These are phyloP conservation scores for Herpailurus yagouaroundi DNA, from an alignment of 2,113 vertebrate genomes.

Conservation along the genomic window DNA sequence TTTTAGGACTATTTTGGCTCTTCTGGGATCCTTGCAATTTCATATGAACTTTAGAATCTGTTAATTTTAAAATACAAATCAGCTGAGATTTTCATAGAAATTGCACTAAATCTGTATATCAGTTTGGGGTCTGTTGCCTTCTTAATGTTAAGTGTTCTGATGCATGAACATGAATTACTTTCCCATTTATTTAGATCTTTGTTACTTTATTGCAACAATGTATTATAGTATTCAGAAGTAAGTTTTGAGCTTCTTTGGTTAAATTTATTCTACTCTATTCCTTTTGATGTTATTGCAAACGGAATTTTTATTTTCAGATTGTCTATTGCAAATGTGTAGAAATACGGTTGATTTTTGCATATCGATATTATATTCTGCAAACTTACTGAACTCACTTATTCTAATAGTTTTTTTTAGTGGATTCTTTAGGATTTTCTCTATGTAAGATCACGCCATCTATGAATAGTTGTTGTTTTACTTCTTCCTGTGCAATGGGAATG, in stretches of 20 bases:
- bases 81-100: neutral
- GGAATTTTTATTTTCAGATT: neutral
- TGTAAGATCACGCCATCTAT: neutral
- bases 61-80: neutral
- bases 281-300: constrained; percentile 14
- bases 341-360: neutral
- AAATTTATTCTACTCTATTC: neutral
- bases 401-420: neutral
- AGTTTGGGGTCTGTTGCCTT: neutral
- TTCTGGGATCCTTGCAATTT: neutral
- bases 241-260: neutral
- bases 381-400: neutral
- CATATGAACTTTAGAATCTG: neutral
- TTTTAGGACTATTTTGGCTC: neutral
- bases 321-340: neutral
- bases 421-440: constrained; percentile 1
- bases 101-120: neutral
- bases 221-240: neutral
- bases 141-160: neutral
- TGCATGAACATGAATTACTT: neutral
- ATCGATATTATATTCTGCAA: neutral
- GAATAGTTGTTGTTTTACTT: neutral
- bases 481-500: neutral
- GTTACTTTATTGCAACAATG: neutral
- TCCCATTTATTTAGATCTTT: neutral